Conservation (phyloP, 2,888 invertebrate genomes). For the Patella pellucida region DNA sequence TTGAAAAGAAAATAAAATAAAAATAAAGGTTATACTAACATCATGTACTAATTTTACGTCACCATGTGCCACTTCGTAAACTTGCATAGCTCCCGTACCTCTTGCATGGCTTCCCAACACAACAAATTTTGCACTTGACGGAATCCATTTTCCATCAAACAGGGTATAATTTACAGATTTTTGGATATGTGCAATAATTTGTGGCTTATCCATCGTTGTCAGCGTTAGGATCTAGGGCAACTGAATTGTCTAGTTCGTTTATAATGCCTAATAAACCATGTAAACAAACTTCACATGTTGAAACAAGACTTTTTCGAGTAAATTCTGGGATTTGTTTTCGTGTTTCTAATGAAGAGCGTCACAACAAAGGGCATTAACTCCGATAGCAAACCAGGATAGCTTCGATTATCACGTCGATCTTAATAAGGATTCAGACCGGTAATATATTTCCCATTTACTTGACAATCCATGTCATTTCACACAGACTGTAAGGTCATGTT, state of each 20-base stretch:
- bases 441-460: no score
- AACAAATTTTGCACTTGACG: conserved; percentile 92
- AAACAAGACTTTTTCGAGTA: conserved; percentile 15
- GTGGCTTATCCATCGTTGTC: conserved; percentile 82
- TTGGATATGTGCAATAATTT: conserved; percentile 89
- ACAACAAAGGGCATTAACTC: no score
- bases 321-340: no score
- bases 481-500: no score
- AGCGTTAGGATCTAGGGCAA: not conserved
- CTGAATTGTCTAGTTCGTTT: not conserved
- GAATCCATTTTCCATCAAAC: conserved; percentile 96
- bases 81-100: conserved; percentile 87
- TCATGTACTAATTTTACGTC: conserved; percentile 77
- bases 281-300: conserved; percentile 16
- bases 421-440: no score
- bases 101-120: conserved; percentile 87
- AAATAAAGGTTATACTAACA: conserved; percentile 58
- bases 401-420: no score
- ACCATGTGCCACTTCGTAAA: conserved; percentile 76
- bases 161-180: conserved; percentile 86
- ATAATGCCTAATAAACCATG: conserved; percentile 3
- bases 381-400: no score
- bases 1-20: conserved; percentile 13
- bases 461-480: no score
- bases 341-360: no score